phyloP scores from a whole-genome alignment of 2,888 invertebrate species.

The Rugalucina vietnamica region DNA sequence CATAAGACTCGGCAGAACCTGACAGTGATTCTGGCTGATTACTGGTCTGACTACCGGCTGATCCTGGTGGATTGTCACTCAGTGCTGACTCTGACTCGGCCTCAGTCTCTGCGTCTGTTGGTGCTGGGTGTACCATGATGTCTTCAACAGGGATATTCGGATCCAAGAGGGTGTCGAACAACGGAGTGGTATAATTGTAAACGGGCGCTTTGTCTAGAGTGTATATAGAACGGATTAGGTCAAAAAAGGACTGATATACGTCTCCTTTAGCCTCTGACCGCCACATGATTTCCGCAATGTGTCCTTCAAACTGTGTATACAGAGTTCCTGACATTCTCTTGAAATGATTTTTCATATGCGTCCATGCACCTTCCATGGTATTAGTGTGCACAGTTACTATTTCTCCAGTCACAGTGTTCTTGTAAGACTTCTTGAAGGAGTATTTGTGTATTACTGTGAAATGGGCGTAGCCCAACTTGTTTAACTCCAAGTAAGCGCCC shows the following conservation, averaged over 20 bases:
- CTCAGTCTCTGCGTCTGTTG: neutral
- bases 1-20: neutral
- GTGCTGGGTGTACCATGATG: neutral
- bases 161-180: neutral
- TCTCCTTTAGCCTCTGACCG: neutral
- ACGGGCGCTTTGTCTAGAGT: neutral
- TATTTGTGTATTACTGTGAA: slow-evolving; percentile 33
- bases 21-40: neutral
- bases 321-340: slow-evolving; percentile 1
- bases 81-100: neutral
- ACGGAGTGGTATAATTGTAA: neutral
- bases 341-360: slow-evolving; percentile 50
- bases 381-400: slow-evolving; percentile 14
- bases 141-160: neutral
- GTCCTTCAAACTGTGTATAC: neutral
- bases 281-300: slow-evolving; percentile 1
- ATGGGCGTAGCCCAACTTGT: slow-evolving; percentile 21
- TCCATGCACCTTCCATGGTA: slow-evolving; percentile 48
- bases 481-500: slow-evolving; percentile 13
- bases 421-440: slow-evolving; percentile 15
- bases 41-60: neutral
- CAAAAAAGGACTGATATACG: neutral
- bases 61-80: too few relatives aligned
- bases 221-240: neutral
- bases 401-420: slow-evolving; percentile 19